Evolutionary conservation across 1,140 invertebrate species (phyloP).

Genomic region (Eriocheir sinensis): DNA sequence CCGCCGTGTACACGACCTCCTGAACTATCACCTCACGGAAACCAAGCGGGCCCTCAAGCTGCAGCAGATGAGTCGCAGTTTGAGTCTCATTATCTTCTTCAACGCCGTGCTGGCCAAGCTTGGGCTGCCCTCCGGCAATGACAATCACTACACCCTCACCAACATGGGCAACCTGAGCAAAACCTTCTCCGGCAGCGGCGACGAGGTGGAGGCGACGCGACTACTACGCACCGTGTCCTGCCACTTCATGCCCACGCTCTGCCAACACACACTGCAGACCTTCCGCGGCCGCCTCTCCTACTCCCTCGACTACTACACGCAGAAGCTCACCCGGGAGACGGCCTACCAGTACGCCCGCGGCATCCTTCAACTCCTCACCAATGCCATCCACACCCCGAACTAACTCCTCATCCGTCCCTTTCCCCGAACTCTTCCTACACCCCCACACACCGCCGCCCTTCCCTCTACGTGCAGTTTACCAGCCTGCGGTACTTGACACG

Average conservation of each 20-base stretch:
- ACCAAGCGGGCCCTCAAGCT: constrained; percentile 69
- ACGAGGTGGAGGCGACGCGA: constrained; percentile 68
- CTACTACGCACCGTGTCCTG: constrained; percentile 77
- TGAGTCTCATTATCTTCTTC: constrained; percentile 65
- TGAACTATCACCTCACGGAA: constrained; percentile 67
- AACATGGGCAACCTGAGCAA: constrained; percentile 78
- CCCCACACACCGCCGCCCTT: background rate
- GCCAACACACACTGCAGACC: constrained; percentile 78
- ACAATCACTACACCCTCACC: constrained; percentile 78
- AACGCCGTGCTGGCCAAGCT: constrained; percentile 70
- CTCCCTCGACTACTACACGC: constrained; percentile 78
- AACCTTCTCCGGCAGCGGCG: constrained; percentile 72
- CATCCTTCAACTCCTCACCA: constrained; percentile 67
- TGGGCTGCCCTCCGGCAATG: constrained; percentile 72
- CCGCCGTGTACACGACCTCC: constrained; percentile 56
- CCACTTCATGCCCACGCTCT: constrained; percentile 79
- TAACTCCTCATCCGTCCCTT: constrained; percentile 14
- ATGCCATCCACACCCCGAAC: constrained; percentile 72
- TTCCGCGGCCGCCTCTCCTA: constrained; percentile 77
- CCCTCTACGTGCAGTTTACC: background rate
- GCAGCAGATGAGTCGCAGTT: constrained; percentile 72
- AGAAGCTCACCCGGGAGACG: constrained; percentile 69
- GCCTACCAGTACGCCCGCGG: constrained; percentile 66
- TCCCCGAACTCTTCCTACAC: no score
- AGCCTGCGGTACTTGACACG: background rate